Evolutionary conservation across 2,113 vertebrate species (phyloP).

Genomic region (Rhadina sibilatrix): DNA sequence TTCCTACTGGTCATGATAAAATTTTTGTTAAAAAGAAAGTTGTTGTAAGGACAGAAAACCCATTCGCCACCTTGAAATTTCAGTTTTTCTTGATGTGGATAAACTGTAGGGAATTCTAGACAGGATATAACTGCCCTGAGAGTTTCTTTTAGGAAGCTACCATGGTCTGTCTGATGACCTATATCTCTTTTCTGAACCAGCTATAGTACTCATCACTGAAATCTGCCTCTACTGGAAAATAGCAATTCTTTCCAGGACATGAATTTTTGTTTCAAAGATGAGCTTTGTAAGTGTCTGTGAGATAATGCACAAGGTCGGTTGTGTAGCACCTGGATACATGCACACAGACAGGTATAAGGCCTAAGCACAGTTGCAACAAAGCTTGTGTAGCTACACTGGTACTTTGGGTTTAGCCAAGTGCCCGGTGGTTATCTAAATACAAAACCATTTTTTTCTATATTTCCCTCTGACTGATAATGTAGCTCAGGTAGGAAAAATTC

Average conservation of each 20-base stretch:
- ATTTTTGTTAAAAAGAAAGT: background rate
- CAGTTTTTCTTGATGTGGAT: background rate
- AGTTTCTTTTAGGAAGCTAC: background rate
- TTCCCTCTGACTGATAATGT: conserved; percentile 20
- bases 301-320: background rate
- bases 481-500: conserved; percentile 25
- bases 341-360: background rate
- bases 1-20: background rate
- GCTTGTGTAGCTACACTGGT: background rate
- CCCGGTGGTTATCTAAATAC: conserved; percentile 34
- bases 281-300: background rate
- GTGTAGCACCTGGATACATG: background rate
- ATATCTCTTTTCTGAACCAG: background rate
- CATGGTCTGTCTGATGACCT: background rate
- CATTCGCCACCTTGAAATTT: background rate
- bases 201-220: background rate
- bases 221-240: background rate
- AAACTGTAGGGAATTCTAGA: background rate
- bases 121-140: background rate
- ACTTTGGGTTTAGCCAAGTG: conserved; percentile 2
- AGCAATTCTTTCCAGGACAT: background rate
- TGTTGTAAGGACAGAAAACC: background rate
- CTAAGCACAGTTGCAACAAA: background rate
- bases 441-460: conserved; percentile 26
- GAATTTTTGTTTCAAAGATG: background rate